Evolutionary conservation across 2,888 invertebrate genomes (phyloP).

Genomic region (Rotaria magnacalcarata): DNA sequence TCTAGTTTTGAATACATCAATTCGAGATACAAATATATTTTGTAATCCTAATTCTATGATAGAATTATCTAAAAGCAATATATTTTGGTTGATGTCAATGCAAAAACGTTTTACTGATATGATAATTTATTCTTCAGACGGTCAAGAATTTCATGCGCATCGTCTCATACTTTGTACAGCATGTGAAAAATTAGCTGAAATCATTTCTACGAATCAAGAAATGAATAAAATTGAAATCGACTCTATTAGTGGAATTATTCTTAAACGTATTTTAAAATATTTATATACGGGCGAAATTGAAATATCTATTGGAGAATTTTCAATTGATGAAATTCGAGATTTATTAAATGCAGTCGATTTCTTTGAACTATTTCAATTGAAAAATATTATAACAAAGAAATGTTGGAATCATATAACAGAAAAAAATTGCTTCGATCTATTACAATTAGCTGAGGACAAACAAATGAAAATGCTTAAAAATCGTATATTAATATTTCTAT

Average conservation of each 20-base stretch:
- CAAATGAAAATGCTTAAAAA: neutral
- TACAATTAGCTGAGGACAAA: neutral
- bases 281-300: neutral
- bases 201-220: neutral
- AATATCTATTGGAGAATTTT: neutral
- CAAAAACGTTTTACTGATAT: neutral
- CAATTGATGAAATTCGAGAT: neutral
- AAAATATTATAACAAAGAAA: neutral
- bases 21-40: too few species aligned
- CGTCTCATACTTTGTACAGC: neutral
- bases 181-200: neutral
- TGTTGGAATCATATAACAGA: neutral
- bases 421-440: neutral
- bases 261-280: neutral
- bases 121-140: neutral
- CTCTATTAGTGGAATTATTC: neutral
- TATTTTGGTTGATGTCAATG: neutral
- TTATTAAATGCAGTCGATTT: neutral
- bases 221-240: neutral
- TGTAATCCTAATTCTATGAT: too few species aligned
- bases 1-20: too few species aligned
- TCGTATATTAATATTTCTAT: neutral
- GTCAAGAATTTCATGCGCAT: neutral
- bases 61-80: neutral
- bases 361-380: neutral